Evolutionary conservation across 2,888 invertebrate genomes (phyloP).

Genomic region (Dynastes maya): DNA sequence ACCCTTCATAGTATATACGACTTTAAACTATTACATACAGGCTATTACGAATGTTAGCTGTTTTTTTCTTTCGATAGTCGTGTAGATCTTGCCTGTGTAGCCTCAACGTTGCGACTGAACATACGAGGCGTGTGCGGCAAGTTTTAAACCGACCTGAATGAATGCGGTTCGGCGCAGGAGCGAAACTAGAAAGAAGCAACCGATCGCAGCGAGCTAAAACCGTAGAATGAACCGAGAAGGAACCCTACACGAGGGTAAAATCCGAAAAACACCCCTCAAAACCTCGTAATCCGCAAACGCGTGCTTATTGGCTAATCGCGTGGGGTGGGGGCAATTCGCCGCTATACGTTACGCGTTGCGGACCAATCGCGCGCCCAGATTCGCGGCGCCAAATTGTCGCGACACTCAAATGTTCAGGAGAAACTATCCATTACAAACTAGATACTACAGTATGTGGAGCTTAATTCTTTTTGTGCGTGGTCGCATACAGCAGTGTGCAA

Average conservation of each 20-base stretch:
- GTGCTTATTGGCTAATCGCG: slow-evolving; percentile 48
- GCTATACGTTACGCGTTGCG: slow-evolving; percentile 53
- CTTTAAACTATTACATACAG: slow-evolving; percentile 24
- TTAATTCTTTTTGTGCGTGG: slow-evolving; percentile 62
- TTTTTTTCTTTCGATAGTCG: not conserved
- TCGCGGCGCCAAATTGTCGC: slow-evolving; percentile 69
- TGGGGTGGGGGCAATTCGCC: slow-evolving; percentile 57
- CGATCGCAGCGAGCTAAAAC: slow-evolving; percentile 58
- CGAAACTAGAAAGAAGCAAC: slow-evolving; percentile 50
- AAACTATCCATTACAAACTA: slow-evolving; percentile 64
- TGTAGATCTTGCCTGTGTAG: slow-evolving; percentile 2
- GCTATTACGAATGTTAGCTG: slow-evolving; percentile 11
- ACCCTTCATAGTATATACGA: slow-evolving; percentile 47
- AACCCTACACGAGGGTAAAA: slow-evolving; percentile 58
- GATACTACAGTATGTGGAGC: slow-evolving; percentile 59
- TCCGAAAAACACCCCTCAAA: slow-evolving; percentile 56
- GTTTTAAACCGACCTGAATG: slow-evolving; percentile 38
- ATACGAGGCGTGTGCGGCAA: slow-evolving; percentile 46
- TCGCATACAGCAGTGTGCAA: slow-evolving; percentile 2
- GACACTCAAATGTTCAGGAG: slow-evolving; percentile 67
- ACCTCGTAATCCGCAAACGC: slow-evolving; percentile 52
- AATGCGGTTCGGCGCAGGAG: slow-evolving; percentile 18
- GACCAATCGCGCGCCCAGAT: slow-evolving; percentile 59
- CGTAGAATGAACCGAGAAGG: slow-evolving; percentile 60
- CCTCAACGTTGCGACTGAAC: slow-evolving; percentile 26